Conservation (phyloP, 2,113 vertebrate species). For the Ctenodactylus gundi region DNA sequence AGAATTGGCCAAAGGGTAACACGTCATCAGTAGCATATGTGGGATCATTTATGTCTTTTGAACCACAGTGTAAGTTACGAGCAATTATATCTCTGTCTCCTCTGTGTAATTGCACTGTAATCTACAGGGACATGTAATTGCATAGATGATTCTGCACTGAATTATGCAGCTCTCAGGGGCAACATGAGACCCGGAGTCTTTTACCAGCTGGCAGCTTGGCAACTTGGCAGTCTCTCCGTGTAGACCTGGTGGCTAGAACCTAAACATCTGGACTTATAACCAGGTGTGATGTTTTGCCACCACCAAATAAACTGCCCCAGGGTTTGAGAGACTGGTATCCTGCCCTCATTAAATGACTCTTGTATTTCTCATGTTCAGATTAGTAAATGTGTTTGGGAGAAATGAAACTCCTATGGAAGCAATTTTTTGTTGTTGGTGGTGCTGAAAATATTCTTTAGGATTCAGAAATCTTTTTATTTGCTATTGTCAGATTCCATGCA, state of each 20-base stretch:
- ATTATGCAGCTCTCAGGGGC: constrained; percentile 38
- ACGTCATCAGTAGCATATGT: constrained; percentile 16
- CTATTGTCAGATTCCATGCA: not conserved
- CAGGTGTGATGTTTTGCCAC: not conserved
- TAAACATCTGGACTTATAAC: not conserved
- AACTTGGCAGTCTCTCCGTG: constrained; percentile 53
- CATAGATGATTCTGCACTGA: constrained; percentile 9
- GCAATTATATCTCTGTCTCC: constrained; percentile 76
- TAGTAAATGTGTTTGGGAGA: constrained; percentile 19
- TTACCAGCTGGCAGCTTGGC: constrained; percentile 50
- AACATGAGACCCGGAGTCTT: constrained; percentile 33
- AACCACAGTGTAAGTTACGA: constrained; percentile 67
- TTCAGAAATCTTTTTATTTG: constrained; percentile 2
- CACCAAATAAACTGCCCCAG: not conserved
- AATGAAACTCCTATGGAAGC: not conserved
- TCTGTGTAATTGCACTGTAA: constrained; percentile 68
- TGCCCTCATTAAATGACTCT: not conserved
- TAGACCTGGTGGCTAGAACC: not conserved
- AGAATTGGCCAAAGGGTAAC: constrained; percentile 58
- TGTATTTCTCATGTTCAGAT: constrained; percentile 8
- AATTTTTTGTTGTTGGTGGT: not conserved
- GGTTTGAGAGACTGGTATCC: not conserved
- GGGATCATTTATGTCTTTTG: constrained; percentile 64
- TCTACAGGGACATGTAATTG: constrained; percentile 65
- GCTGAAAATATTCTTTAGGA: constrained; percentile 34